Evolutionary conservation across 53 echinoderm and acorn worm species (phyloP), one percentile per base, ranked within the genome.

Genomic region (Pentamera pediparva): DNA sequence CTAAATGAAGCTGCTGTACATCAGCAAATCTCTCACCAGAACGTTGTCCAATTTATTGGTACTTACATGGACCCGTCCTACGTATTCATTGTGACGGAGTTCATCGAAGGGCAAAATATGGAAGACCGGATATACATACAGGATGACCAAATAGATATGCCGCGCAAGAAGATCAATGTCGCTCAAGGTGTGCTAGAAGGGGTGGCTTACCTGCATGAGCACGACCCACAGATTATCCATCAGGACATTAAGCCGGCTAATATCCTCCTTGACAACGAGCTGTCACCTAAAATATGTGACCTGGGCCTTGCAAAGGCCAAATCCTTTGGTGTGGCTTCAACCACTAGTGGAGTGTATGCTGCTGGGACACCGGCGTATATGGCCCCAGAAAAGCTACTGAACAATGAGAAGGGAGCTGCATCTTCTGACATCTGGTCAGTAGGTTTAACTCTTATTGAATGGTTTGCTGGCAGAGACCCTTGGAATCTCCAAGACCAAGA

Each of bases 171-270:
- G 35, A 67, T 69, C 37, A 45, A 22, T 67, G 65, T 79, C 13
- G 65, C 79, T 11, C 15, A 51, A 28, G 69, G 79, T 67, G 79
- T 67, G 32, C 51, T 79, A n/a, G 81, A 80, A 34, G 81, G 71
- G 19, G 81, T 80, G 28, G 38, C 58, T 4, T 72, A 70, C 31
- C 43, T 80, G 54, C 72, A 80, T 40, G 58, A 34, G 17, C 62
- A 47, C 10, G 33, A 77, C 41, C 81, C 81, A 18, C 70, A 71
- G 39, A 80, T 80, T 53, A 73, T 80, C 29, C 81, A 80, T n/a
- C 78, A 80, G 56, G 81, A 81, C 60, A 59, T 81, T 4, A 81
- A 81, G 59, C 81, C 81, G 24, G 81, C 60, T 32, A 81, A 81
- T 31, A 81, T 81, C 40, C 74, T 81, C 22, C 27, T 81, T 40